Base-by-base conservation (phyloP, 2,888 invertebrate species). In the Seladonia tumulorum region DNA sequence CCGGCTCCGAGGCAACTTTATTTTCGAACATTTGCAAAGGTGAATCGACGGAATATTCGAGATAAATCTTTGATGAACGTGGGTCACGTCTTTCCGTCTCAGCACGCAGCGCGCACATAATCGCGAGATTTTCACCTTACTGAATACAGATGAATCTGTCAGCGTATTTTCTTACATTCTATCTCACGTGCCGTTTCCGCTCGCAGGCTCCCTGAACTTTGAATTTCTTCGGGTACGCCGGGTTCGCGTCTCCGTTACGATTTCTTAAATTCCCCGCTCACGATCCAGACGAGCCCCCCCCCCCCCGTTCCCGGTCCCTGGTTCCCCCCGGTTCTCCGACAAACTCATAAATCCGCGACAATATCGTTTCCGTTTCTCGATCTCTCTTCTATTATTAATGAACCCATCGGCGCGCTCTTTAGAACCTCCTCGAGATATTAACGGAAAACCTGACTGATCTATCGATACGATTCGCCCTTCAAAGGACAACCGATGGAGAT, bases 131-230 rank as follows among this genome's bases (percentile, higher is more conserved):
- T 90, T 91, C 89, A 90, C 89, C 88, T 87, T 82, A 80, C 83
- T 89, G 92, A 93, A 93, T 92, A 93, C 93, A 91, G 88, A 93
- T 93, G 92, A 93, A 93, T 93, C 92, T 91, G 90, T 93, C 91
- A 87, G 89, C 83, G 89, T 85, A 87, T 88, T 92, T 91, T 90
- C 80, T 68, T 84, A 71, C 53, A 77, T 81, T 63, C 77, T 73
- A 72, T 63, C 60, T 75, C 73, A 42, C 42, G 60, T 70, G 68
- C 71, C 49, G 70, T 39, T 68, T 63, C 80, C 75, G 45, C 73
- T 35, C 45, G 29, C 66, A n/a, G 49, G 14, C 47, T 29, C 47
- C 66, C 68, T 80, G 25, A 60, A 66, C 53, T 57, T 57, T 25
- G 35, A 68, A 66, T 70, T 70, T 70, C 70, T 42, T 70, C 70